Evolutionary conservation across 2,113 vertebrate species (phyloP).

Genomic region (Brachypteracias leptosomus): DNA sequence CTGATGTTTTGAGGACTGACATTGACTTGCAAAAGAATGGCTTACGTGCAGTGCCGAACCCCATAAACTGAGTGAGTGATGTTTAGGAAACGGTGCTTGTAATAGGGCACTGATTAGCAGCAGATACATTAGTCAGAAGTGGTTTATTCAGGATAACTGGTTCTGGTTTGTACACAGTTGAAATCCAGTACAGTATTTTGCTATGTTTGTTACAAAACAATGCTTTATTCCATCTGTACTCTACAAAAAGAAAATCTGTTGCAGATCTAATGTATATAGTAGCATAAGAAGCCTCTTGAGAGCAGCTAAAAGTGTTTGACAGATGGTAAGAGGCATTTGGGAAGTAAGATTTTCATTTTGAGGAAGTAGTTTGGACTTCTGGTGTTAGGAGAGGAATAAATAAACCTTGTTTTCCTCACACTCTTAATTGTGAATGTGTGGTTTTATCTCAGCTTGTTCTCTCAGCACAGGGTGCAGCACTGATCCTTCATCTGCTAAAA

Average conservation of each 20-base stretch:
- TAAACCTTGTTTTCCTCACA: background rate
- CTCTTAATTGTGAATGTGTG: background rate
- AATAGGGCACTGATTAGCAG: background rate
- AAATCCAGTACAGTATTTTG: slow-evolving; percentile 26
- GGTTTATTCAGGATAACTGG: background rate
- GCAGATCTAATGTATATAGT: background rate
- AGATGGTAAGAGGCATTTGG: slow-evolving; percentile 56
- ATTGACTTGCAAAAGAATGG: background rate
- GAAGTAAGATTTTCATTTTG: background rate
- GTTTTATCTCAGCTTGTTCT: background rate
- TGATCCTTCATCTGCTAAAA: background rate
- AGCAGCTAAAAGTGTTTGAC: slow-evolving; percentile 29
- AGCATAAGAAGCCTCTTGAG: slow-evolving; percentile 29
- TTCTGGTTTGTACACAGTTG: background rate
- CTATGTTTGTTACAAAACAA: slow-evolving; percentile 51
- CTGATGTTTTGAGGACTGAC: background rate
- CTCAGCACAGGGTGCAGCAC: background rate
- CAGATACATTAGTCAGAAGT: background rate
- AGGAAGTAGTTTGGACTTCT: slow-evolving; percentile 19
- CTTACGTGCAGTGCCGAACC: background rate
- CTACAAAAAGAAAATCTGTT: slow-evolving; percentile 54
- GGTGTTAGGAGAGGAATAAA: slow-evolving; percentile 14
- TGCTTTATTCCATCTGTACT: slow-evolving; percentile 57
- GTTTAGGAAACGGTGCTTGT: background rate
- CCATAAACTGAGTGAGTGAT: background rate